A percentile compares a stretch with the other conserved stretches of the same genome.
These are phyloP conservation scores for Eutrigla gurnardus DNA, from an alignment of 2,797 vertebrate genomes.

Conservation along the genomic window DNA sequence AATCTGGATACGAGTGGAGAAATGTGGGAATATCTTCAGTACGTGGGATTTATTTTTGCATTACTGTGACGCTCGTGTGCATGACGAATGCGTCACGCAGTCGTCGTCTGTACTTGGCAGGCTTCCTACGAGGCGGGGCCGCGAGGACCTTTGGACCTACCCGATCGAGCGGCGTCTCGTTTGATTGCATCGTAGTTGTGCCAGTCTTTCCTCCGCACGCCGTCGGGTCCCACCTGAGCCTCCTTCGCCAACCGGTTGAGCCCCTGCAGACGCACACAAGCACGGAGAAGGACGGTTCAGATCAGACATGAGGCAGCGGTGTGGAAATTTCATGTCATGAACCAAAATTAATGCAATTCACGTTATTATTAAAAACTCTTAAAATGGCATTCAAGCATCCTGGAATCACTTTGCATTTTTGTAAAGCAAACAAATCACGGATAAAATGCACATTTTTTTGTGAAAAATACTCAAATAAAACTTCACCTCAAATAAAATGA, in stretches of 20 bases:
- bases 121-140: not conserved
- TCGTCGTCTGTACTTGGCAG: not conserved
- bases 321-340: not conserved
- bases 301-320: too few relatives aligned
- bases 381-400: too few relatives aligned
- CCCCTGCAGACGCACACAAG: constrained; percentile 78
- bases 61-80: not conserved
- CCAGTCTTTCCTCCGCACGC: constrained; percentile 91
- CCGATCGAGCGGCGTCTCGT: constrained; percentile 87
- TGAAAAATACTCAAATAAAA: too few relatives aligned
- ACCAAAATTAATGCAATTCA: too few relatives aligned
- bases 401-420: too few relatives aligned
- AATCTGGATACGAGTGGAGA: not conserved
- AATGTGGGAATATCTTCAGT: not conserved
- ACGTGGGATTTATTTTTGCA: not conserved
- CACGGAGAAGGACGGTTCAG: not conserved
- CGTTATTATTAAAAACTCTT: too few relatives aligned
- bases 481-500: too few relatives aligned
- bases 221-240: constrained; percentile 71
- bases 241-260: constrained; percentile 80
- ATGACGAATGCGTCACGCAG: not conserved
- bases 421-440: too few relatives aligned
- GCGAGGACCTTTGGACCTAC: constrained; percentile 71
- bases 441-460: too few relatives aligned
- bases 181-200: constrained; percentile 90